Evolutionary conservation across 2,888 invertebrate species (phyloP), one percentile per base, ranked within the genome.

Genomic region (Agrotis ipsilon): DNA sequence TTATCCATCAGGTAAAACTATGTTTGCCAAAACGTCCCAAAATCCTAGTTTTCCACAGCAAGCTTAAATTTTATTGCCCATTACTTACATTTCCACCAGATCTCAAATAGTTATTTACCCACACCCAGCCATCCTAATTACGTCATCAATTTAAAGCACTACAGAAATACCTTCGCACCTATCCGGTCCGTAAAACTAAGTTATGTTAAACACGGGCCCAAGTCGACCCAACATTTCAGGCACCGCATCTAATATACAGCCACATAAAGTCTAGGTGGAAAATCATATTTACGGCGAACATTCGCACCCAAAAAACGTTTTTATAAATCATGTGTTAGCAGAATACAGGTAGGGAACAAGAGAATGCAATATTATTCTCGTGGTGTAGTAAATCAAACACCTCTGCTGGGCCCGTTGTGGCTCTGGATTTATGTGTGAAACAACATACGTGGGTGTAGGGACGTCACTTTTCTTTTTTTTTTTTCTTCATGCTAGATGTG

Each of bases 311-410:
- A 81, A 85, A 79, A 80, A 75, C 77, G 80, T 79, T 85, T 78
- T 68, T 81, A 82, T 84, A 84, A 84, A 84, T 84, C 86, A 81
- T 78, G 81, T 73, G 82, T 83, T 79, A 75, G 77, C 61, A 82
- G 76, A 81, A 78, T 80, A 76, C 75, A 75, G 70, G 79, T 80
- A 83, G 9, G n/a, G 84, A 84, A 84, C 83, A 81, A 76, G 81
- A 81, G 84, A 87, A 83, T 84, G 87, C 84, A 87, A 85, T 86
- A 85, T 86, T 85, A 87, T 85, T 84, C 83, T 72, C 80, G 71
- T 58, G 77, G 83, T 74, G 79, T 82, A 85, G 72, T 89, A 89
- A 89, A 89, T 89, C 89, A 89, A 83, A 85, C 81, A 84, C 84
- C 85, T 85, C 60, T 71, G 75, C 81, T 73, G 79, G 76, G 83